Conservation (phyloP, 2,113 vertebrate species). For the Cyprinodon brontotheroides region DNA sequence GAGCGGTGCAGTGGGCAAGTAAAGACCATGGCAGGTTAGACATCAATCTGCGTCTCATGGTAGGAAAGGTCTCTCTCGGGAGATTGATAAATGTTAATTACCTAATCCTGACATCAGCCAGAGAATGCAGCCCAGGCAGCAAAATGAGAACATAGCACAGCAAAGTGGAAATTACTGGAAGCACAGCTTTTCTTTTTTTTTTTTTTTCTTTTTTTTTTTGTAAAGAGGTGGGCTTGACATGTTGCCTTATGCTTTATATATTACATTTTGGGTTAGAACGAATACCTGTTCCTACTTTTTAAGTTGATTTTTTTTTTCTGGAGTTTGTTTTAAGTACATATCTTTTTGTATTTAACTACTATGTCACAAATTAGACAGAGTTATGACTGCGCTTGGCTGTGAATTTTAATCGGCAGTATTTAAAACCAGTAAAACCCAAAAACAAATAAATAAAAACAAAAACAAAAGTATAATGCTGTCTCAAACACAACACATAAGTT, state of each 20-base stretch:
- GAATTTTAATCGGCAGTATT: background rate
- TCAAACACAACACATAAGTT: too few species aligned
- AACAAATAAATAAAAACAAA: background rate
- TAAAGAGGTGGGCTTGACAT: constrained; percentile 9
- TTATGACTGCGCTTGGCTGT: background rate
- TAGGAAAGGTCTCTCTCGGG: constrained; percentile 73
- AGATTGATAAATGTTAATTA: constrained; percentile 84
- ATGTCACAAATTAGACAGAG: background rate
- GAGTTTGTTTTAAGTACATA: background rate
- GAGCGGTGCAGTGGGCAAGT: constrained; percentile 47
- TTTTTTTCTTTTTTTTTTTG: background rate
- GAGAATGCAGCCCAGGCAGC: constrained; percentile 41
- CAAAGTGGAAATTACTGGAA: constrained; percentile 33
- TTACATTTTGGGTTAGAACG: background rate
- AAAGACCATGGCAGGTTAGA: constrained; percentile 67
- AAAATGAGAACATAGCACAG: constrained; percentile 29
- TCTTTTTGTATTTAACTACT: background rate
- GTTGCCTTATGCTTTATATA: constrained; percentile 2
- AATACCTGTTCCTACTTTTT: background rate
- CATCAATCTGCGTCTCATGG: constrained; percentile 56
- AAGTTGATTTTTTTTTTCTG: background rate
- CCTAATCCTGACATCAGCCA: constrained; percentile 69
- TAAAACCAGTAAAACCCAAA: background rate
- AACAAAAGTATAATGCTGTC: too few species aligned
- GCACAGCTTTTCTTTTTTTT: constrained; percentile 7